Conservation (phyloP, 2,797 vertebrate genomes). For the Phaenicophaeus curvirostris region DNA sequence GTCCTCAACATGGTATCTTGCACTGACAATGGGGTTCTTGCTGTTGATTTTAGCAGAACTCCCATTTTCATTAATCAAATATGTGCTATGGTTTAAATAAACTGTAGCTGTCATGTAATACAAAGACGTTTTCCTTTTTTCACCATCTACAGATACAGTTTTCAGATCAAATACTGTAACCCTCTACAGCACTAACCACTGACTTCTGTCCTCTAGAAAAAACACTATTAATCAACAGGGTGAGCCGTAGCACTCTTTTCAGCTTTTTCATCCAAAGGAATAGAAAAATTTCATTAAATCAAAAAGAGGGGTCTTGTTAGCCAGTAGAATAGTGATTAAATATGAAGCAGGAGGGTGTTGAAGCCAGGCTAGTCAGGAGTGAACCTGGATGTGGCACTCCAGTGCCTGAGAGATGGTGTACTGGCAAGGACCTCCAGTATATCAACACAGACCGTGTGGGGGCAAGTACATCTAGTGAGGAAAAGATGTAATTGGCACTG, state of each 20-base stretch:
- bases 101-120: too few relatives aligned
- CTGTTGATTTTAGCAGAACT: background rate
- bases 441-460: too few relatives aligned
- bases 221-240: background rate
- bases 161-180: background rate
- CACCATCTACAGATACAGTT: background rate
- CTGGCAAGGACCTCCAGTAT: too few relatives aligned
- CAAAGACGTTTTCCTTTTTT: background rate
- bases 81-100: fast-evolving
- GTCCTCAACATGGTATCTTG: background rate
- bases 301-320: background rate
- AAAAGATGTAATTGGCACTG: too few relatives aligned
- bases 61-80: background rate
- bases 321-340: background rate
- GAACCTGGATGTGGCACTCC: too few relatives aligned
- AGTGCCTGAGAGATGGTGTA: too few relatives aligned
- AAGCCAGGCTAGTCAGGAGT: too few relatives aligned
- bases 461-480: too few relatives aligned
- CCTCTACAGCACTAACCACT: background rate
- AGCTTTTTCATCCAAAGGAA: background rate
- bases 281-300: background rate
- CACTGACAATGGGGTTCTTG: background rate
- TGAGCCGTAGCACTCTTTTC: background rate
- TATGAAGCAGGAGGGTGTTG: too few relatives aligned
- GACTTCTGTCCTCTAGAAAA: background rate